Evolutionary conservation across 1,140 invertebrate species (phyloP).

Genomic region (Myzus persicae): DNA sequence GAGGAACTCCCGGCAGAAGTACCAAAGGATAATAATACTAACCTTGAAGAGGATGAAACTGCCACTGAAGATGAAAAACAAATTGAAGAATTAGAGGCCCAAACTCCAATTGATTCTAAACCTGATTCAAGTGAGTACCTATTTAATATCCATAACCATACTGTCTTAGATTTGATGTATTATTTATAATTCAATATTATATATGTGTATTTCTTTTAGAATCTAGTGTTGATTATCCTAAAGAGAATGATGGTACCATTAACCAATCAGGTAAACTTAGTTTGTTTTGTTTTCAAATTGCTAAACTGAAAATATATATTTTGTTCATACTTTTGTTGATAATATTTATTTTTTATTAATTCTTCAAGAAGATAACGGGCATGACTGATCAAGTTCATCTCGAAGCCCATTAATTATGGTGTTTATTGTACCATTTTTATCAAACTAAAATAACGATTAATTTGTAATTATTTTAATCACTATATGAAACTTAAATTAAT

Average conservation of each 20-base stretch:
- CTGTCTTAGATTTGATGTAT: background rate
- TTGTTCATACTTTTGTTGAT: background rate
- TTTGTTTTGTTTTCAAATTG: background rate
- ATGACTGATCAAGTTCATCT: no score
- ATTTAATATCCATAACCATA: background rate
- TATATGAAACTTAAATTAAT: no score
- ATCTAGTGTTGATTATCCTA: constrained; percentile 16
- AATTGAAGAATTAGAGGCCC: background rate
- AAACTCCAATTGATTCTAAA: background rate
- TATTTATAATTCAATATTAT: background rate
- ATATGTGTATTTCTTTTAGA: background rate
- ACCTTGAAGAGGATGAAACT: background rate
- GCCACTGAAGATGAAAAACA: background rate
- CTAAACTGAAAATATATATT: background rate
- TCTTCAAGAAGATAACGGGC: no score
- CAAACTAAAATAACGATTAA: no score
- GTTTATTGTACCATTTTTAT: no score
- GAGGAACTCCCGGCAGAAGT: background rate
- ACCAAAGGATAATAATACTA: background rate
- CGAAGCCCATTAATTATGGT: no score
- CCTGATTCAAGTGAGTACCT: background rate
- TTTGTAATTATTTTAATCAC: no score
- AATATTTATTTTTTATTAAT: no score
- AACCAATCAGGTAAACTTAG: background rate
- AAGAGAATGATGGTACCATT: background rate